These are phyloP conservation scores for Ornithoptera alexandrae DNA, from an alignment of 2,888 invertebrate species.

Conservation along the genomic window DNA sequence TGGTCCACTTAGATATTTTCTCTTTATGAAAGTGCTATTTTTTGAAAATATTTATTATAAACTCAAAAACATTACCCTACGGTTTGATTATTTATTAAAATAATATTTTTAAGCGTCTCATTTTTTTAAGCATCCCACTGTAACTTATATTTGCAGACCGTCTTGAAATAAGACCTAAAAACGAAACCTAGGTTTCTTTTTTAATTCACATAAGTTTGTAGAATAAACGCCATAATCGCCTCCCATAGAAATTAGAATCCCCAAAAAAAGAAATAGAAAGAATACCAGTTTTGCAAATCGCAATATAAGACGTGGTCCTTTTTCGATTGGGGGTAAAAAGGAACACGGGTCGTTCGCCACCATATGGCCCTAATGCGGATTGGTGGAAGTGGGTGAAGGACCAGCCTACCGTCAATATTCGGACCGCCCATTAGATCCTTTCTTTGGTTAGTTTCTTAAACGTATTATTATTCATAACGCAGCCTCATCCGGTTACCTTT, in stretches of 20 bases:
- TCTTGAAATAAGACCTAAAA: no score
- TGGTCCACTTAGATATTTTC: no score
- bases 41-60: no score
- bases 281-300: conserved; percentile 15
- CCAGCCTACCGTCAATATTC: conserved; percentile 21
- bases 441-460: conserved; percentile 6
- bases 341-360: conserved; percentile 6
- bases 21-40: no score
- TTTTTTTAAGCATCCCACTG: no score
- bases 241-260: conserved; percentile 21
- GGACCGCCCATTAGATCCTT: conserved; percentile 24
- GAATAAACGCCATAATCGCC: conserved; percentile 21
- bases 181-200: no score
- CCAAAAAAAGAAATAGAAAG: conserved; percentile 12
- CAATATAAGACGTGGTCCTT: conserved; percentile 3
- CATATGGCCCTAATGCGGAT: conserved; percentile 24
- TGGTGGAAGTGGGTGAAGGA: conserved; percentile 22
- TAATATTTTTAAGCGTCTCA: no score
- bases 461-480: conserved; percentile 7
- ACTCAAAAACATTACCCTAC: no score
- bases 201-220: background rate
- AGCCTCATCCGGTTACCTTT: background rate
- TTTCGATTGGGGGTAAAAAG: conserved; percentile 19
- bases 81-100: no score
- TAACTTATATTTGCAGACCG: no score